A percentile compares a stretch with the other conserved stretches of the same genome.
Evolutionary conservation across 1,140 invertebrate genomes (phyloP).

Genomic region (Papilio aristodemus): DNA sequence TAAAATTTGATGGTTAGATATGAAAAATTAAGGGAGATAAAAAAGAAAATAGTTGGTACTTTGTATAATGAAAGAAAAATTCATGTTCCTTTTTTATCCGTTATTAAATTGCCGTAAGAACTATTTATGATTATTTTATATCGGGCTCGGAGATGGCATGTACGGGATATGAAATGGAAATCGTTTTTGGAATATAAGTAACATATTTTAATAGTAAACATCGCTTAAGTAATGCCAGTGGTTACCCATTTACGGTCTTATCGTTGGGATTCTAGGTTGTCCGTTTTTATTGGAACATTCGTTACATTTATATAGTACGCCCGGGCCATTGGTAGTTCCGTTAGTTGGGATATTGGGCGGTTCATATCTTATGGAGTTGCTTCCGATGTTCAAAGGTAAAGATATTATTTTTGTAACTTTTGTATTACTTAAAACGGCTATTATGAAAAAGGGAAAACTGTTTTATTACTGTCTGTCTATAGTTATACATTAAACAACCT

Average conservation of each 20-base stretch:
- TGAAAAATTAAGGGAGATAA: too few relatives aligned
- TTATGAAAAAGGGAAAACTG: too few relatives aligned
- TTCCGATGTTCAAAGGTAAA: background rate
- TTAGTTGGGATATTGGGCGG: background rate
- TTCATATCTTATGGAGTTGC: constrained; percentile 7
- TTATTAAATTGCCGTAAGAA: background rate
- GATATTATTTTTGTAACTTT: background rate
- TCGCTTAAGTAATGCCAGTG: background rate
- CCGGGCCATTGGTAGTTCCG: background rate
- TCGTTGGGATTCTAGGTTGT: constrained; percentile 7
- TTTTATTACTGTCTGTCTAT: too few relatives aligned
- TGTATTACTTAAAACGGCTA: background rate
- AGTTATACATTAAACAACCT: too few relatives aligned
- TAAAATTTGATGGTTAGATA: too few relatives aligned
- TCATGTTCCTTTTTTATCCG: too few relatives aligned
- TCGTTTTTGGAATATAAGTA: constrained; percentile 24
- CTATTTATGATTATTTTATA: background rate
- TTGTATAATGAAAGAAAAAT: too few relatives aligned
- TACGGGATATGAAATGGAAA: constrained; percentile 16
- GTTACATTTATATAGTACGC: constrained; percentile 14
- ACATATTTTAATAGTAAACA: constrained; percentile 27
- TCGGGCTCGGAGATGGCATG: background rate
- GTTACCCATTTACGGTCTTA: constrained; percentile 15
- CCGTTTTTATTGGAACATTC: constrained; percentile 23
- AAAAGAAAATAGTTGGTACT: too few relatives aligned